Base-by-base conservation (phyloP, 1,140 invertebrate genomes). In the Bursaphelenchus mucronatus region DNA sequence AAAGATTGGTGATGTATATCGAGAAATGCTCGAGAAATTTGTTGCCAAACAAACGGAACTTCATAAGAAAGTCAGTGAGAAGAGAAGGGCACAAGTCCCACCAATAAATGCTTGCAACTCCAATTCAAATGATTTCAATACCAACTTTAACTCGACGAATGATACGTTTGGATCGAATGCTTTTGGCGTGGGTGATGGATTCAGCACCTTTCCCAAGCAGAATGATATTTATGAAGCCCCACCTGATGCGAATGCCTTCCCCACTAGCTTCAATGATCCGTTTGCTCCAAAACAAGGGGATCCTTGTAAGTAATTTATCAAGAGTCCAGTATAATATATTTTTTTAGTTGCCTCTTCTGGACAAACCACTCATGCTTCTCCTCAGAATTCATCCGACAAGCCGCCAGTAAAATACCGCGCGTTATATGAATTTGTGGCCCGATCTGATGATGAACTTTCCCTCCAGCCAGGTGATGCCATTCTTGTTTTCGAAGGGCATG, bases 391-490 rank as follows among this genome's bases (percentile, higher is more conserved):
- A 53, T 47, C 61, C 56, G 43, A 13, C 6, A 50, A 54, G 15
- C 63, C 58, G 49, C 63, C 68, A 15, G 65, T 69, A 13, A 79
- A 80, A 51, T 96, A 93, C 82, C 86, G 90, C 65, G 92, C 91
- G 10, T 84, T 97, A 5, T 98, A 92, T 80, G 90, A 92, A 80
- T 98, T 97, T 84, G 88, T 88, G 53, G 90, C 92, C 0, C 85
- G 93, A 66, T 94, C 92, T 80, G 85, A 86, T 8, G 95, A 98
- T 83, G 95, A 98, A 83, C 87, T 98, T 30, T 90, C 89, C 21
- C 89, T 98, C 69, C 88, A 91, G 83, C 90, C 92, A 45, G 94
- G 93, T 6, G 94, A 97, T 82, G 87, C 94, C 79, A 90, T 98
- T 71, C 85, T 88, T 82, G 90, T 94, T 21, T 89, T 90, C 39